Percentiles rank a stretch among this genome's conserved stretches.
phyloP scores from a whole-genome alignment of 1,140 invertebrate species.

The Anoplolepis gracilipes region DNA sequence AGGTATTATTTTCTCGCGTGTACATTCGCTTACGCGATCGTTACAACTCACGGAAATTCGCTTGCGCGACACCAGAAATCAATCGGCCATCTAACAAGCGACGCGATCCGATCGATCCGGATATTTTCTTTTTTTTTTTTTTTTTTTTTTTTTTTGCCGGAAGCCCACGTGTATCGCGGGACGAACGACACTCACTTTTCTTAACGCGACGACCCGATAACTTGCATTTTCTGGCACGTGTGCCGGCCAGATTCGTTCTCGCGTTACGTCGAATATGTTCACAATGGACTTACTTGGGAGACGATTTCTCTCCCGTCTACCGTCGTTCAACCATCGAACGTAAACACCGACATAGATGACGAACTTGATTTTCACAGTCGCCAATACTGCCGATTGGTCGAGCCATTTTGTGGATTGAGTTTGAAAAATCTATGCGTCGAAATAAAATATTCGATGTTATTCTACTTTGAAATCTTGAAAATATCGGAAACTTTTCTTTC shows the following conservation, averaged over 20 bases:
- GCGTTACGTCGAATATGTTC: constrained; percentile 69
- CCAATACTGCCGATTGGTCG: background rate
- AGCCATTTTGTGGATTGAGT: background rate
- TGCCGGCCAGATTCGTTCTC: constrained; percentile 67
- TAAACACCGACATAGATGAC: background rate
- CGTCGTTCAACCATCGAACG: background rate
- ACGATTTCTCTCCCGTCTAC: constrained; percentile 8
- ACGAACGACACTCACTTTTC: constrained; percentile 75
- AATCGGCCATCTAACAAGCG: constrained; percentile 63
- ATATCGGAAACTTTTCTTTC: no score
- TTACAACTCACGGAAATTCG: background rate
- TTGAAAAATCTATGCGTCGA: no score
- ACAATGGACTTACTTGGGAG: constrained; percentile 38
- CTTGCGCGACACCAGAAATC: constrained; percentile 67
- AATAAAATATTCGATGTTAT: no score
- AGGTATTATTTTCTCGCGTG: constrained; percentile 16
- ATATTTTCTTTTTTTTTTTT: background rate
- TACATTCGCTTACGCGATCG: background rate
- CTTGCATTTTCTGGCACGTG: constrained; percentile 72
- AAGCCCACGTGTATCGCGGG: constrained; percentile 45
- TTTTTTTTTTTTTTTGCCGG: constrained; percentile 13
- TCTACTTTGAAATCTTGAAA: no score
- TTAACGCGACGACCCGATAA: constrained; percentile 70
- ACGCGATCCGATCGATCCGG: background rate
- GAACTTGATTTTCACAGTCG: background rate